These are phyloP conservation scores for Chanos chanos DNA, from an alignment of 2,797 vertebrate species.

Conservation along the genomic window DNA sequence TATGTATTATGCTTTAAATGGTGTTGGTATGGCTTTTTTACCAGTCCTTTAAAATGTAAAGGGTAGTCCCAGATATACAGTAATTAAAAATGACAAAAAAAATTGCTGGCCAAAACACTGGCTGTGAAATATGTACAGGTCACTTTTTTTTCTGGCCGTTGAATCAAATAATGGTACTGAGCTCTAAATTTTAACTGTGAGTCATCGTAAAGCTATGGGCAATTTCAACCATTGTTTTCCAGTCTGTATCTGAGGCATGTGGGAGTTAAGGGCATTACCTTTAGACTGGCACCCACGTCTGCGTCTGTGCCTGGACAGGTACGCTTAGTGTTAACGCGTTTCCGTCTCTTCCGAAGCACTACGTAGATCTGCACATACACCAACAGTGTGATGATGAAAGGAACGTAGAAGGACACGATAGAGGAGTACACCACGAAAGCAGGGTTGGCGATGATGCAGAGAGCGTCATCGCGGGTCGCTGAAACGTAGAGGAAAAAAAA, in stretches of 20 bases:
- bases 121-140: no score
- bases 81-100: no score
- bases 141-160: no score
- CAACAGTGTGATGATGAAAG: conserved; percentile 97
- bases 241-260: not conserved
- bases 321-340: conserved; percentile 93
- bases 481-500: conserved; percentile 50
- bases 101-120: no score
- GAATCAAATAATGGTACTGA: no score
- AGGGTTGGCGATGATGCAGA: conserved; percentile 93
- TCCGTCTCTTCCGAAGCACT: conserved; percentile 88
- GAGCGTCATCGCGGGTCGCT: conserved; percentile 84
- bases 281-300: conserved; percentile 73
- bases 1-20: no score
- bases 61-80: no score
- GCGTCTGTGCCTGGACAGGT: conserved; percentile 65
- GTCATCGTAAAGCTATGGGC: no score
- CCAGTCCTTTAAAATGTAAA: no score
- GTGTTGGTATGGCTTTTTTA: no score
- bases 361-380: conserved; percentile 98
- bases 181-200: no score
- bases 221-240: no score
- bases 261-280: conserved; percentile 76
- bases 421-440: conserved; percentile 98
- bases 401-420: conserved; percentile 98